A percentile compares a stretch with the other conserved stretches of the same genome.
Conservation (phyloP, 2,113 vertebrate genomes). For the Elanus axillaris region DNA sequence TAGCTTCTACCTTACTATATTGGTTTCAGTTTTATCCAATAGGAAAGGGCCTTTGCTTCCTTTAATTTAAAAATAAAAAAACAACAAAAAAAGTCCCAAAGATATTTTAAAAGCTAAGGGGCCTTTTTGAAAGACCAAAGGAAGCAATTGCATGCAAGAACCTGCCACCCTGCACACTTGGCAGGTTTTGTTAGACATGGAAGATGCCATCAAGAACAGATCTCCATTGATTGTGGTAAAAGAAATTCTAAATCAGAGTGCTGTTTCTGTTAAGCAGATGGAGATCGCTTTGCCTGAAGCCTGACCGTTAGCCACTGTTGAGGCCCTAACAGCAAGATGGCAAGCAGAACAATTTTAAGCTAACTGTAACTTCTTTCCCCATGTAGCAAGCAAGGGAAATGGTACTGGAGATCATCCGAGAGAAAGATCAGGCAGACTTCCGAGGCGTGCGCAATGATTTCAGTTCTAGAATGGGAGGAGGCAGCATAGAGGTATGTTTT, state of each 20-base stretch:
- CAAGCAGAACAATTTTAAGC: background rate
- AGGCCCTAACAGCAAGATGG: background rate
- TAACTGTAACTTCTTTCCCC: conserved; percentile 59
- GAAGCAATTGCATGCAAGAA: background rate
- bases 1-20: background rate
- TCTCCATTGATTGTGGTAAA: background rate
- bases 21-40: background rate
- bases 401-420: conserved; percentile 94
- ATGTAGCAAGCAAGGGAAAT: conserved; percentile 95
- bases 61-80: background rate
- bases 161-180: background rate
- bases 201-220: background rate
- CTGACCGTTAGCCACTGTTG: background rate
- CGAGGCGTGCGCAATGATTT: conserved; percentile 86
- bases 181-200: background rate
- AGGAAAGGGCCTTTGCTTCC: background rate
- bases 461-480: conserved; percentile 87
- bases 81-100: background rate
- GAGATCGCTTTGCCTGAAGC: background rate
- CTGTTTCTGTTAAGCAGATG: background rate
- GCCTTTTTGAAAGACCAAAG: background rate
- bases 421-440: conserved; percentile 96
- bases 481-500: conserved; percentile 88
- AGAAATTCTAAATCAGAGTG: background rate
- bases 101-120: background rate